Conservation (phyloP, 2,888 invertebrate genomes). For the Germaria angustata region DNA sequence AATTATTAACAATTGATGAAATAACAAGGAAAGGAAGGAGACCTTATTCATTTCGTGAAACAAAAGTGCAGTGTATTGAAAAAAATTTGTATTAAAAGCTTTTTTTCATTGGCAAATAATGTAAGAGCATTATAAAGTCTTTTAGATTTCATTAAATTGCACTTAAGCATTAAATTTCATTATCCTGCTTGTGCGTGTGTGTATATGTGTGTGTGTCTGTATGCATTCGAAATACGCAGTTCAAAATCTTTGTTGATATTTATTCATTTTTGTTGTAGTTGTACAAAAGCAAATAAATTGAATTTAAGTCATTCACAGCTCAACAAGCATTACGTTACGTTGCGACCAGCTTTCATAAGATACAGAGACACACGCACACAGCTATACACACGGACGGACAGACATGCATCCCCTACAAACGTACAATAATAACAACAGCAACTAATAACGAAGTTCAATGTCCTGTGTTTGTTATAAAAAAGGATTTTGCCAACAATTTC, state of each 20-base stretch:
- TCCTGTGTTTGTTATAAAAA: slow-evolving; percentile 56
- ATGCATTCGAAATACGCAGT: background rate
- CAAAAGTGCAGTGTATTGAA: slow-evolving; percentile 12
- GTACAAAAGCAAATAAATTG: slow-evolving; percentile 50
- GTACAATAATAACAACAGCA: slow-evolving; percentile 16
- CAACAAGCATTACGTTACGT: slow-evolving; percentile 56
- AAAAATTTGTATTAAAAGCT: slow-evolving; percentile 16
- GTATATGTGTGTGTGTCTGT: background rate
- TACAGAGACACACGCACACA: background rate
- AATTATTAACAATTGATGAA: slow-evolving; percentile 18
- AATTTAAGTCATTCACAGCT: slow-evolving; percentile 64
- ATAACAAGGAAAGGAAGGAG: background rate
- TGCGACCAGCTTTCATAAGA: slow-evolving; percentile 10
- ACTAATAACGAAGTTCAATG: slow-evolving; percentile 60
- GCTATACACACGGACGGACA: background rate
- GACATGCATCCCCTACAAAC: background rate
- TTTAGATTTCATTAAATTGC: slow-evolving; percentile 58
- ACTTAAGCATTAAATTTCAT: slow-evolving; percentile 67
- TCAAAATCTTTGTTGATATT: background rate
- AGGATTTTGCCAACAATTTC: slow-evolving; percentile 61
- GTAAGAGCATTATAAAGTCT: slow-evolving; percentile 14
- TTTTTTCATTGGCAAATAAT: background rate
- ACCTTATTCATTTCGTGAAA: background rate
- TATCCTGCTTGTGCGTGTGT: slow-evolving; percentile 34
- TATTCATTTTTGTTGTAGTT: background rate